Conservation (phyloP, 2,888 invertebrate genomes). For the Phrixothrix hirtus region DNA sequence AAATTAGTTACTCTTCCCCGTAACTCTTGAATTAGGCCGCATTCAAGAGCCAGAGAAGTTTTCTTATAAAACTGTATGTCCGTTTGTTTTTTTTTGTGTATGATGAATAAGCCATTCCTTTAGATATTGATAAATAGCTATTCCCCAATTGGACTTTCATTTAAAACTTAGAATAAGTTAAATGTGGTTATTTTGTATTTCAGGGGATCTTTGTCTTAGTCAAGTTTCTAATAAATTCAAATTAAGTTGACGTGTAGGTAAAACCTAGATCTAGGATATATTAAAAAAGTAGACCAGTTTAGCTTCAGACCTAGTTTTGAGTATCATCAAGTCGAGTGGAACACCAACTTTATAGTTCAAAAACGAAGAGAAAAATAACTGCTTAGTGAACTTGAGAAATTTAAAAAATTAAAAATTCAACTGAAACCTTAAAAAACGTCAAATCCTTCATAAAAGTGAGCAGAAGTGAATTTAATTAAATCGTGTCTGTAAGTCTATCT, state of each 20-base stretch:
- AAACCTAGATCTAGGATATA: conserved; percentile 14
- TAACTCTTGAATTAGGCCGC: too few species aligned
- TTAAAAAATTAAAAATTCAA: background rate
- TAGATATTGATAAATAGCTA: too few species aligned
- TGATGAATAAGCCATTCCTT: too few species aligned
- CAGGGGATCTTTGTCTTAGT: conserved; percentile 1
- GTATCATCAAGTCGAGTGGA: conserved; percentile 33
- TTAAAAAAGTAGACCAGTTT: conserved; percentile 36
- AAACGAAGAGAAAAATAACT: conserved; percentile 4
- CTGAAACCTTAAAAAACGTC: background rate
- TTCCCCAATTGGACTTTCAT: too few species aligned
- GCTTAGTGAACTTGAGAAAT: conserved; percentile 1
- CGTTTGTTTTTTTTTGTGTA: too few species aligned
- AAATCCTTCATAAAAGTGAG: background rate
- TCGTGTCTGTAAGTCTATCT: background rate
- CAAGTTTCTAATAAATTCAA: background rate
- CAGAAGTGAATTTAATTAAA: background rate
- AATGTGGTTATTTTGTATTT: too few species aligned
- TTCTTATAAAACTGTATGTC: too few species aligned
- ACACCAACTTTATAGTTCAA: conserved; percentile 21
- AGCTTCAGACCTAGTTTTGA: conserved; percentile 32
- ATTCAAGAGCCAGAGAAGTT: too few species aligned
- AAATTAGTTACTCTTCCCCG: too few species aligned
- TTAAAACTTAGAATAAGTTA: too few species aligned
- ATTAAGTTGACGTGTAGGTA: conserved; percentile 15